phyloP scores from a whole-genome alignment of 2,113 vertebrate genomes.

The Phalacrocorax aristotelis region DNA sequence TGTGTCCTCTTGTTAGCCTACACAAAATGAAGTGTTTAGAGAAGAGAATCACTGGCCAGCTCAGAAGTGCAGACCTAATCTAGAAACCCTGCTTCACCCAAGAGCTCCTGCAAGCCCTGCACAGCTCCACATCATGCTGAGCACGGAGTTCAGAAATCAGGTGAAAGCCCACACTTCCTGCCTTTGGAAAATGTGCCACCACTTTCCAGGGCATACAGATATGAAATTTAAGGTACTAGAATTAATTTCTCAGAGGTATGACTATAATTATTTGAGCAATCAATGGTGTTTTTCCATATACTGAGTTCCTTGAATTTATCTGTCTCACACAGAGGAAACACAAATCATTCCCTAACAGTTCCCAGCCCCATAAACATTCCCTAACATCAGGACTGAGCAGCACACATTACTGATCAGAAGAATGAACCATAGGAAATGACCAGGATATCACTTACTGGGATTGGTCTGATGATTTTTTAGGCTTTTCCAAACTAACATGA shows the following conservation, averaged over 20 bases:
- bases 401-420: background rate
- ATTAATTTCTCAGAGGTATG: background rate
- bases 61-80: too few species aligned
- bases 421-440: background rate
- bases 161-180: fast-evolving
- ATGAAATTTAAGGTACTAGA: background rate
- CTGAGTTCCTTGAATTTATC: background rate
- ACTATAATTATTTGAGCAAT: background rate
- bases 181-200: background rate
- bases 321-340: background rate
- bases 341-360: background rate
- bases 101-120: background rate
- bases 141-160: background rate
- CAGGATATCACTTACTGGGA: background rate
- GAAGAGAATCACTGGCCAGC: background rate
- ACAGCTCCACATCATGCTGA: fast-evolving
- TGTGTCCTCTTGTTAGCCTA: background rate
- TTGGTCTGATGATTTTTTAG: background rate
- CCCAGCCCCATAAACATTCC: background rate
- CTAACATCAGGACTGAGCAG: background rate
- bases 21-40: background rate
- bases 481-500: background rate
- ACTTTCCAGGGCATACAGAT: background rate
- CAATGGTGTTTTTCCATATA: background rate
- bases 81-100: background rate